Conservation (phyloP, 1,140 invertebrate genomes). For the Atopsyche davidsoni region DNA sequence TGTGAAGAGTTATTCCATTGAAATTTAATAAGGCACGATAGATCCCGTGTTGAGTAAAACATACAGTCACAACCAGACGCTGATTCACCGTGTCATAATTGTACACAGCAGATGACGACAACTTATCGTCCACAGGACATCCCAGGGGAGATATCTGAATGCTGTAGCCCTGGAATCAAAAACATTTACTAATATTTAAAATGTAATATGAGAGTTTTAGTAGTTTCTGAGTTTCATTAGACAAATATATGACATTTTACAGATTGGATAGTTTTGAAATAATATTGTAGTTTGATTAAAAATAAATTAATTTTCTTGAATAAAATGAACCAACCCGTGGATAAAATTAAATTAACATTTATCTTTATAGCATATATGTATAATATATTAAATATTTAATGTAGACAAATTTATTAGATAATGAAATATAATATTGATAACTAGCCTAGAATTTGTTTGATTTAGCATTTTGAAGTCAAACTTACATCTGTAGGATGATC, state of each 20-base stretch:
- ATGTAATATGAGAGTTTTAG: no score
- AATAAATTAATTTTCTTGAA: no score
- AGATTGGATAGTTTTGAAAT: neutral
- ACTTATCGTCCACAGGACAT: constrained; percentile 42
- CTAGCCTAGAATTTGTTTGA: no score
- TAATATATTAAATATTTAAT: constrained; percentile 45
- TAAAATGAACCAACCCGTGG: constrained; percentile 3
- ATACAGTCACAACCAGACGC: constrained; percentile 47
- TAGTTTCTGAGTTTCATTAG: neutral
- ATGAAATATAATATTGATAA: no score
- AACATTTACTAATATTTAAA: constrained; percentile 2
- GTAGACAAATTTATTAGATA: no score
- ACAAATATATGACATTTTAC: neutral
- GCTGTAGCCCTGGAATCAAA: constrained; percentile 49
- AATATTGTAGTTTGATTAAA: no score
- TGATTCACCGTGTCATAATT: constrained; percentile 52
- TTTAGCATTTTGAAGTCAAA: no score
- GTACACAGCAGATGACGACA: constrained; percentile 51
- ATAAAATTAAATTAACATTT: neutral
- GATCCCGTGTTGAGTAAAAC: constrained; percentile 59
- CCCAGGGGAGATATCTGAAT: constrained; percentile 52
- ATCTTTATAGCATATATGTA: neutral
- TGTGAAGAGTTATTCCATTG: constrained; percentile 69
- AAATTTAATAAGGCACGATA: constrained; percentile 79
- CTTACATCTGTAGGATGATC: constrained; percentile 61